Conservation (phyloP, 2,888 invertebrate genomes). For the Melolontha melolontha region DNA sequence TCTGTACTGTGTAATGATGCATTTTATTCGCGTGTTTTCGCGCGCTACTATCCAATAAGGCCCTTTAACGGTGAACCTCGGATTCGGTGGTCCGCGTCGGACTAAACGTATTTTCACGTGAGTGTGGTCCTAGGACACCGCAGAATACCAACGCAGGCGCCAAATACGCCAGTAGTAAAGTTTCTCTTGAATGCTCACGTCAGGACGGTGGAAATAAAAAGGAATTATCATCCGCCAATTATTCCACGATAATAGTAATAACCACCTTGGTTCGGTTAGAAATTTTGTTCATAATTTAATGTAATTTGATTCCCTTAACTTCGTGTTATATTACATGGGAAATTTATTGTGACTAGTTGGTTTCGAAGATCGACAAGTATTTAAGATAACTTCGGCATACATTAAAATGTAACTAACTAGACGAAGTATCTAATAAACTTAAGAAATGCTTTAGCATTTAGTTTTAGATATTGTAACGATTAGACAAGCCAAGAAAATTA, state of each 20-base stretch:
- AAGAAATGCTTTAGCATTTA: too few relatives aligned
- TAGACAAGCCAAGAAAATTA: too few relatives aligned
- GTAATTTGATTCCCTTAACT: too few relatives aligned
- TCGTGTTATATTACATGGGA: too few relatives aligned
- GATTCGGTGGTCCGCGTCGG: slow-evolving; percentile 56
- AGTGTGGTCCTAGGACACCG: slow-evolving; percentile 41
- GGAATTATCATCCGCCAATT: slow-evolving; percentile 51
- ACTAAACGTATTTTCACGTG: slow-evolving; percentile 58
- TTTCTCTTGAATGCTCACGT: slow-evolving; percentile 10
- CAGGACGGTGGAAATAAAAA: slow-evolving; percentile 28
- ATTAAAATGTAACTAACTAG: too few relatives aligned
- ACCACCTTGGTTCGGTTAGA: neutral
- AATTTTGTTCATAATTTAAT: too few relatives aligned
- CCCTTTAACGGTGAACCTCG: slow-evolving; percentile 33
- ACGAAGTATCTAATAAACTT: too few relatives aligned
- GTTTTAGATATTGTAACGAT: too few relatives aligned
- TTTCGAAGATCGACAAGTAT: too few relatives aligned
- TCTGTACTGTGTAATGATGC: neutral
- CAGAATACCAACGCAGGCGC: slow-evolving; percentile 39
- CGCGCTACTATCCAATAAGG: slow-evolving; percentile 9
- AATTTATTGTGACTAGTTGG: too few relatives aligned
- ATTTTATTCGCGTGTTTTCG: slow-evolving; percentile 23
- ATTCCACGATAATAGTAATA: slow-evolving; percentile 48
- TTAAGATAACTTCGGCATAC: too few relatives aligned
- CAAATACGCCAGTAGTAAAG: slow-evolving; percentile 22